Base-by-base conservation (phyloP, 2,797 vertebrate genomes). In the Channa striata region DNA sequence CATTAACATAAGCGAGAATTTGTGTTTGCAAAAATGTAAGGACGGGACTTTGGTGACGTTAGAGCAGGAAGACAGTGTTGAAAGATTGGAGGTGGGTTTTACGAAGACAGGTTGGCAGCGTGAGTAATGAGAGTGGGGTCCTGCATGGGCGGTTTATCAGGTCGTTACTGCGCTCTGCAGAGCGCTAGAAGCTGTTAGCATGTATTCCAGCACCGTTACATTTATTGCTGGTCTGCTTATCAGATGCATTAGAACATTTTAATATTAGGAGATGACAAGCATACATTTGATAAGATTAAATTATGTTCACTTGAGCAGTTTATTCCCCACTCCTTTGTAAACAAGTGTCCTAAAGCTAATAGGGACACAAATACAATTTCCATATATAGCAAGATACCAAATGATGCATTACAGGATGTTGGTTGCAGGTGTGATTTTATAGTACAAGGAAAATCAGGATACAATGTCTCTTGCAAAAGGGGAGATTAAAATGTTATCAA, bases 81-180 rank as follows among this genome's bases (percentile, higher is more conserved):
- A 62, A 57, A 2, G 50, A 64, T 57, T 36, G 62, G 53, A 61
- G 61, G 8, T 42, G 36, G 43, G 53, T 73, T 80, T 78, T 57
- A 62, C 56, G 42, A 68, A 52, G 42, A 21, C 67, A 65, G 53
- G 68, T 66, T 79, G 78, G 56, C 59, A 80, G 69, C 46, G 69
- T 85, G 84, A 92, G 67, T 85, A 68, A 92, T 82, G 77, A 78
- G 30, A 40, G 69, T 59, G 30, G 54, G 75, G 68, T 56, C 66
- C 46, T 74, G 82, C 56, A 58, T 67, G 59, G 11, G 60, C 40
- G 59, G 85, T 91, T 90, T 91, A 91, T 81, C 79, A 82, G 83
- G 80, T 74, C 79, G 70, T 89, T 83, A 78, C 71, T 51, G 36
- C 74, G 71, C 54, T 40, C 74, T 86, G 75, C 71, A 52, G 21